Evolutionary conservation across 2,888 invertebrate species (phyloP).

Genomic region (Meiosimyza platycephala): DNA sequence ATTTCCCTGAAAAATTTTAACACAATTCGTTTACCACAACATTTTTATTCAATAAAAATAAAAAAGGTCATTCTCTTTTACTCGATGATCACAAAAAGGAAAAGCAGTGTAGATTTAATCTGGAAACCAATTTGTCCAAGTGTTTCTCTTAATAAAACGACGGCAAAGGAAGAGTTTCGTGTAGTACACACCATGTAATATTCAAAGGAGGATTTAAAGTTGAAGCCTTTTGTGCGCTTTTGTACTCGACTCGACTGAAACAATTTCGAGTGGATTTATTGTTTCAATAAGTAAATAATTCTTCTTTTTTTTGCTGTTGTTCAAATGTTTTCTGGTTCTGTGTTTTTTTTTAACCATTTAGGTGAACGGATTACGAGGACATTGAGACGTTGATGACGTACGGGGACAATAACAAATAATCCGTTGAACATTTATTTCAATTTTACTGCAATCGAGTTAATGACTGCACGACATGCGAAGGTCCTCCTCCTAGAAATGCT

Average conservation of each 20-base stretch:
- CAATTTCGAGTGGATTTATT: slow-evolving; percentile 55
- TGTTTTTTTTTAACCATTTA: not conserved
- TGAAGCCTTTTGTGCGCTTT: slow-evolving; percentile 28
- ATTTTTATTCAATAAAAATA: slow-evolving; percentile 2
- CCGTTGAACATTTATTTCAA: slow-evolving; percentile 56
- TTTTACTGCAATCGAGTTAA: slow-evolving; percentile 60
- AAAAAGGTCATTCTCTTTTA: not conserved
- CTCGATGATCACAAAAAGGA: slow-evolving; percentile 1
- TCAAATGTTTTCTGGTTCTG: not conserved
- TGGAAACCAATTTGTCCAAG: slow-evolving; percentile 60
- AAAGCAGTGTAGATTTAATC: slow-evolving; percentile 54
- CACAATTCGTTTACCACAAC: slow-evolving; percentile 17
- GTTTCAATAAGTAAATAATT: slow-evolving; percentile 61
- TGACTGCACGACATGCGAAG: slow-evolving; percentile 62
- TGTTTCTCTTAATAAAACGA: slow-evolving; percentile 53
- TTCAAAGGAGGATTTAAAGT: slow-evolving; percentile 29
- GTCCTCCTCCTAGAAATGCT: slow-evolving; percentile 40
- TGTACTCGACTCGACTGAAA: slow-evolving; percentile 20
- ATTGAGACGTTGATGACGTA: slow-evolving; percentile 5
- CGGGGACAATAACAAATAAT: slow-evolving; percentile 30
- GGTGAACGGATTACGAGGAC: not conserved
- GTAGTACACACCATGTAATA: slow-evolving; percentile 1
- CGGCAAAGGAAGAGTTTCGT: slow-evolving; percentile 23
- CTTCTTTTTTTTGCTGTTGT: slow-evolving; percentile 40
- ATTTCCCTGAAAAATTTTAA: slow-evolving; percentile 1